phyloP scores from a whole-genome alignment of 2,888 invertebrate genomes.

The Lasioglossum lativentre region DNA sequence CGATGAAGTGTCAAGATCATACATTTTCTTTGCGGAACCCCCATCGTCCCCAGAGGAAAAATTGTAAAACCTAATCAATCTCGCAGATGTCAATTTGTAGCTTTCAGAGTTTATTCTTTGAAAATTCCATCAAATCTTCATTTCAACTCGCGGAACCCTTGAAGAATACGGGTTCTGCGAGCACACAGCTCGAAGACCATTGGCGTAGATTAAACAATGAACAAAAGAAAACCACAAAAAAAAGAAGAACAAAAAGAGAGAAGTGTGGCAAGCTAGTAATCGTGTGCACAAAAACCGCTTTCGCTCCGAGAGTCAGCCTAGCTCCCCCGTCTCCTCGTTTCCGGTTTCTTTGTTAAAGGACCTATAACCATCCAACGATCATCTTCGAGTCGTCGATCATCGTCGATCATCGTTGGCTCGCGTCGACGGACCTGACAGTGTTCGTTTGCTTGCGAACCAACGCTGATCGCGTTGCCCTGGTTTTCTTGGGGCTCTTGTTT shows the following conservation, averaged over 20 bases:
- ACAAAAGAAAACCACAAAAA: constrained; percentile 5
- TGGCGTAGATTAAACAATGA: constrained; percentile 6
- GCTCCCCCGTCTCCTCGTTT: background rate
- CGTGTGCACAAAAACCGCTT: constrained; percentile 57
- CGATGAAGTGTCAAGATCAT: constrained; percentile 1
- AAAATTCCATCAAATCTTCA: background rate
- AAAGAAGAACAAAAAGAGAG: background rate
- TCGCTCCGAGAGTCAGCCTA: constrained; percentile 34
- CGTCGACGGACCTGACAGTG: background rate
- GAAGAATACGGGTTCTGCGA: background rate
- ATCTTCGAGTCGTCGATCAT: background rate
- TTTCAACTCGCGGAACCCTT: background rate
- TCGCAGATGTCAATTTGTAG: background rate
- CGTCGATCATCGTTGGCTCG: background rate
- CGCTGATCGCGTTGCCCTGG: background rate
- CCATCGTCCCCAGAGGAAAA: background rate
- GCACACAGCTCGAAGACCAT: background rate
- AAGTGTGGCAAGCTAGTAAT: constrained; percentile 51
- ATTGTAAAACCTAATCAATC: background rate
- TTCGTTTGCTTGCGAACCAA: background rate
- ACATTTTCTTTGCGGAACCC: background rate
- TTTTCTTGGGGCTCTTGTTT: background rate
- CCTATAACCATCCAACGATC: background rate
- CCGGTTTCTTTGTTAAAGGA: background rate
- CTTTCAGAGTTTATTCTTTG: background rate